A percentile compares a stretch with the other conserved stretches of the same genome.
phyloP scores from a whole-genome alignment of 2,888 invertebrate genomes.

The Sphaerophoria rueppellii region DNA sequence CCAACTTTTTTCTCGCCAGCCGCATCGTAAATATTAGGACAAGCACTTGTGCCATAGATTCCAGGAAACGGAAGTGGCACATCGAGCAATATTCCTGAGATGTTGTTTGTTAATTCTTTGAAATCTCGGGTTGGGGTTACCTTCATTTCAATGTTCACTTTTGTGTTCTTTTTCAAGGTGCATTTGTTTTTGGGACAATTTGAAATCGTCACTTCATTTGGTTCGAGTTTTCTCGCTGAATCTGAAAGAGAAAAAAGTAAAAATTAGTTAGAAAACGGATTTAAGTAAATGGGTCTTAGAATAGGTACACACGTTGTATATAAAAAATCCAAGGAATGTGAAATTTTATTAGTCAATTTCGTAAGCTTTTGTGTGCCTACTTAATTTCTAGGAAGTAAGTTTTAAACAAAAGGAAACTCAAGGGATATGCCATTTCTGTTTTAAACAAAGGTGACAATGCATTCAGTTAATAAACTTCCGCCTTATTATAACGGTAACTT shows the following conservation, averaged over 20 bases:
- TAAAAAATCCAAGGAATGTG: too few species aligned
- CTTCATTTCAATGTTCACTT: slow-evolving; percentile 83
- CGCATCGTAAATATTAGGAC: slow-evolving; percentile 85
- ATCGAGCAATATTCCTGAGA: slow-evolving; percentile 85
- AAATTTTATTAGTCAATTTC: too few species aligned
- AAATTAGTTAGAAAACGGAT: not conserved
- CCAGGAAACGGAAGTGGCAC: slow-evolving; percentile 89
- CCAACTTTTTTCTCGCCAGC: slow-evolving; percentile 84
- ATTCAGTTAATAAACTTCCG: too few species aligned
- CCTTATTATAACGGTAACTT: too few species aligned
- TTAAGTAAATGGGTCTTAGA: too few species aligned
- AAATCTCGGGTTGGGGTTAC: slow-evolving; percentile 85
- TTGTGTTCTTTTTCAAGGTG: slow-evolving; percentile 85
- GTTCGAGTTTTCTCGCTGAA: slow-evolving; percentile 80
- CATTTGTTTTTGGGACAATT: slow-evolving; percentile 87
- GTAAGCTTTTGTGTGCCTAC: too few species aligned
- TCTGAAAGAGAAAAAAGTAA: slow-evolving; percentile 79
- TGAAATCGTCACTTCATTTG: slow-evolving; percentile 83
- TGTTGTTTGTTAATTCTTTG: slow-evolving; percentile 84
- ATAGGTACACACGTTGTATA: too few species aligned
- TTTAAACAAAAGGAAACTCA: too few species aligned
- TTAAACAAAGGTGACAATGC: too few species aligned
- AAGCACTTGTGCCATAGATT: slow-evolving; percentile 88
- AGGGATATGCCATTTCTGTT: too few species aligned
- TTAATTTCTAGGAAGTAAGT: too few species aligned